These are phyloP conservation scores for Triplophysa tibetana DNA, from an alignment of 2,113 vertebrate species.

Conservation along the genomic window DNA sequence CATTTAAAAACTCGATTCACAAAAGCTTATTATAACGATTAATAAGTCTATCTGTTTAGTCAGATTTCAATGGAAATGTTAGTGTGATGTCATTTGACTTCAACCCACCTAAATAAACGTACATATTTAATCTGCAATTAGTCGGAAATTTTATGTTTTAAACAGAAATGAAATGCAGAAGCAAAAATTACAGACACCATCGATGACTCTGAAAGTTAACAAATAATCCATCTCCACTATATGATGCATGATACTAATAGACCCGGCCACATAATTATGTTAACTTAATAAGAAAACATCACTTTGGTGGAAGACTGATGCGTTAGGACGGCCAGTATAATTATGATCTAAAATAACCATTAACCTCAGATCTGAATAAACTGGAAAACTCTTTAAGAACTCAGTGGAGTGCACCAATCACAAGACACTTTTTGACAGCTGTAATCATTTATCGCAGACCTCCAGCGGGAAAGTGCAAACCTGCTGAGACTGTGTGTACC, in stretches of 20 bases:
- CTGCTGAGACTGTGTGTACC: conserved; percentile 27
- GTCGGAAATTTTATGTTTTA: too few species aligned
- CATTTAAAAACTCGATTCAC: too few species aligned
- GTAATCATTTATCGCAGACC: conserved; percentile 23
- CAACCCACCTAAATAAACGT: too few species aligned
- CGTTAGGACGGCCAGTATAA: not conserved
- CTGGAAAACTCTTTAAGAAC: not conserved
- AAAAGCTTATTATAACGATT: too few species aligned
- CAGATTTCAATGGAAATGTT: too few species aligned
- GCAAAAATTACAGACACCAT: not conserved
- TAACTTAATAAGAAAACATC: not conserved
- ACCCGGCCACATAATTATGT: not conserved
- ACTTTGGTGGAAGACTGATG: not conserved
- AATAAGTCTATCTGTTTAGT: too few species aligned
- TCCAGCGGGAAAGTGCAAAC: not conserved
- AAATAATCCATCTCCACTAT: not conserved
- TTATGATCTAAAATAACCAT: not conserved
- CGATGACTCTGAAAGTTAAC: not conserved
- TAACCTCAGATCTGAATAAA: not conserved
- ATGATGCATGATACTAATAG: not conserved
- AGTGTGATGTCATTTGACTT: too few species aligned
- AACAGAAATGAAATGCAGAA: too few species aligned
- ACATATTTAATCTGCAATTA: too few species aligned
- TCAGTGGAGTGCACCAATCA: not conserved
- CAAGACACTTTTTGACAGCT: conserved; percentile 7